These are phyloP conservation scores for Cynocephalus volans DNA, from an alignment of 2,113 vertebrate genomes.

Conservation along the genomic window DNA sequence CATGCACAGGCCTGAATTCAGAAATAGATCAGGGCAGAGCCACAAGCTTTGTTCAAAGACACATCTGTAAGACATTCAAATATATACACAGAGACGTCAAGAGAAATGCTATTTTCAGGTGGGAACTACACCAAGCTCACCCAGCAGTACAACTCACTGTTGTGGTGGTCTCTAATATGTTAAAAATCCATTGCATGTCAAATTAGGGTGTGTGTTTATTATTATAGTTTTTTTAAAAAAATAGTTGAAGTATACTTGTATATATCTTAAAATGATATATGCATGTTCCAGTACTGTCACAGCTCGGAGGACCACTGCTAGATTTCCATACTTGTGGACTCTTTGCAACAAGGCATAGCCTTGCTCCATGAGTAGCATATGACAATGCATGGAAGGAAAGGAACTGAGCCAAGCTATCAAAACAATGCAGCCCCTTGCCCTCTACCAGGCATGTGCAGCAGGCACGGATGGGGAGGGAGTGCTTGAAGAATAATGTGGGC, in stretches of 20 bases:
- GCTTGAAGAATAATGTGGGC: neutral
- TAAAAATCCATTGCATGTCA: slow-evolving; percentile 37
- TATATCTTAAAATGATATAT: neutral
- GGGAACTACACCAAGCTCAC: neutral
- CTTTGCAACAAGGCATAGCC: neutral
- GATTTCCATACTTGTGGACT: neutral
- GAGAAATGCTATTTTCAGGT: slow-evolving; percentile 40
- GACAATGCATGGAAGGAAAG: neutral
- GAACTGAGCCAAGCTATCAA: neutral
- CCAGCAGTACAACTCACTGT: neutral
- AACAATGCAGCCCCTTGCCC: neutral
- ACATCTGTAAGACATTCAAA: neutral
- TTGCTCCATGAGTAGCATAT: neutral
- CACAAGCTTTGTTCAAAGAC: slow-evolving; percentile 31
- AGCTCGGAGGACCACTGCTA: neutral
- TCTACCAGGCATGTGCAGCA: neutral
- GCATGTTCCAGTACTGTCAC: no score
- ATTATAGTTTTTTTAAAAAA: slow-evolving; percentile 35
- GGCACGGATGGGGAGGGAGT: no score
- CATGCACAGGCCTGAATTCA: neutral
- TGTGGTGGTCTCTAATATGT: neutral
- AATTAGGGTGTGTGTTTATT: slow-evolving; percentile 39
- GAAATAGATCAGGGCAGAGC: neutral
- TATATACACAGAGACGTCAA: neutral
- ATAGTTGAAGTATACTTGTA: neutral